phyloP scores from a whole-genome alignment of 1,140 invertebrate genomes.

The Drosophila equinoxialis region DNA sequence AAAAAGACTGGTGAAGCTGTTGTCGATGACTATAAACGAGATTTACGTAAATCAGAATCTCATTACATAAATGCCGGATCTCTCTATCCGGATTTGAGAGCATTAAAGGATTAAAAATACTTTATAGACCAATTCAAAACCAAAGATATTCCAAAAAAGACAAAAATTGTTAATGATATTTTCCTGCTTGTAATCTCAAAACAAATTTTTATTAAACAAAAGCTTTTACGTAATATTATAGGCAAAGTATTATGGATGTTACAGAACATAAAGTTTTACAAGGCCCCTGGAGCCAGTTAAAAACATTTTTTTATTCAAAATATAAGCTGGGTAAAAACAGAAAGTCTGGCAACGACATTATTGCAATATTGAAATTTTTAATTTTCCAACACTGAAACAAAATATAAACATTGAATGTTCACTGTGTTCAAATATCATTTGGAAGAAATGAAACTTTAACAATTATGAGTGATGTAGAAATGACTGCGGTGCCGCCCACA shows the following conservation, averaged over 20 bases:
- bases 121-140: not conserved
- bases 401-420: too few relatives aligned
- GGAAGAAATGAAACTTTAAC: too few relatives aligned
- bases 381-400: too few relatives aligned
- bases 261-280: too few relatives aligned
- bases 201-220: not conserved
- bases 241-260: too few relatives aligned
- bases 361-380: too few relatives aligned
- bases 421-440: too few relatives aligned
- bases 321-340: too few relatives aligned
- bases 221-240: too few relatives aligned
- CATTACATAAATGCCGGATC: slow-evolving; percentile 75
- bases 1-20: slow-evolving; percentile 87
- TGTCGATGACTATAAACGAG: slow-evolving; percentile 82
- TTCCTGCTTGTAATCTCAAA: not conserved
- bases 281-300: too few relatives aligned
- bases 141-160: slow-evolving; percentile 27
- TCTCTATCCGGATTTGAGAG: slow-evolving; percentile 74
- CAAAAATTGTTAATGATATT: not conserved
- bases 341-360: too few relatives aligned
- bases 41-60: slow-evolving; percentile 61
- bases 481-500: slow-evolving; percentile 1
- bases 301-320: too few relatives aligned
- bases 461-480: slow-evolving; percentile 13
- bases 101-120: slow-evolving; percentile 50